Evolutionary conservation across 2,113 vertebrate species (phyloP).

Genomic region (Mus pahari): DNA sequence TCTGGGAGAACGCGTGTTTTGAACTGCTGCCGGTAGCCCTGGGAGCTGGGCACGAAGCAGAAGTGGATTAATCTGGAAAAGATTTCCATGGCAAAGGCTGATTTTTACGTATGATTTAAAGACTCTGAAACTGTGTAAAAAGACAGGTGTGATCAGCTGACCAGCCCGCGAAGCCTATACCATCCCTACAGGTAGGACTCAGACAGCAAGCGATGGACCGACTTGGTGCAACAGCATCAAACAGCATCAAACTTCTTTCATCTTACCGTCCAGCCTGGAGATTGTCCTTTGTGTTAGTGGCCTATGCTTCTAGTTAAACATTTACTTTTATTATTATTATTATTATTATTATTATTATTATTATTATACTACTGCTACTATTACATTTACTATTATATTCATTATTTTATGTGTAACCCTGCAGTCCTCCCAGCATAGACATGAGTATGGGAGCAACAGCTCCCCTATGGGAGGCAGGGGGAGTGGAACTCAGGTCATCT

Average conservation of each 20-base stretch:
- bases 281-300: neutral
- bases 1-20: conserved; percentile 78
- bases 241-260: too few species aligned
- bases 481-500: too few species aligned
- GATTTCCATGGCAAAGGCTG: neutral
- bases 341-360: too few species aligned
- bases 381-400: neutral
- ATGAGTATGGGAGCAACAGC: neutral
- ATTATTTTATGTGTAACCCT: neutral
- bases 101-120: neutral
- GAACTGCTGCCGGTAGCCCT: conserved; percentile 59
- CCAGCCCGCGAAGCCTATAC: neutral
- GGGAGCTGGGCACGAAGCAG: conserved; percentile 40
- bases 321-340: neutral
- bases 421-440: neutral
- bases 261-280: neutral
- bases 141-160: neutral
- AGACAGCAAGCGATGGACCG: neutral
- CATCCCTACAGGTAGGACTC: conserved; percentile 14
- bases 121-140: conserved; percentile 11
- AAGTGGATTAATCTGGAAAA: conserved; percentile 25
- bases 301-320: neutral
- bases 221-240: neutral
- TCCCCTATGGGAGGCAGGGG: neutral
- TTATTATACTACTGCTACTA: neutral